Evolutionary conservation across 1,140 invertebrate species (phyloP).

Genomic region (Oncopodura yosiiana): DNA sequence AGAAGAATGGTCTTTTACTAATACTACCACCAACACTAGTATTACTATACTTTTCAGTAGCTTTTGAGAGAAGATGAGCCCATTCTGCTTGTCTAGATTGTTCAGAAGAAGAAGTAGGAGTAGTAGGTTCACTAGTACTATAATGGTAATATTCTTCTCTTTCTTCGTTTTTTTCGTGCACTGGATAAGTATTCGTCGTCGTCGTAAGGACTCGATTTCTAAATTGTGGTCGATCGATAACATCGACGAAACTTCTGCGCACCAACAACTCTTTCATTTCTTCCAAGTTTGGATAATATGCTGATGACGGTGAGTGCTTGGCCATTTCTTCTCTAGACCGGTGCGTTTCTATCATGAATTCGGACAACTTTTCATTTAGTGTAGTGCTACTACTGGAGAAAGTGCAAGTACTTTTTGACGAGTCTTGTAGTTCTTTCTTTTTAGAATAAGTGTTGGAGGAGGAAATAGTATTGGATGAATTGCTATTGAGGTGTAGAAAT

Average conservation of each 20-base stretch:
- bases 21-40: too few relatives aligned
- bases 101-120: background rate
- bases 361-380: slow-evolving; percentile 19
- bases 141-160: background rate
- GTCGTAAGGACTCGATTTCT: background rate
- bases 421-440: too few relatives aligned
- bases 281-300: slow-evolving; percentile 19
- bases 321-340: slow-evolving; percentile 23
- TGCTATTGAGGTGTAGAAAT: too few relatives aligned
- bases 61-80: slow-evolving; percentile 3
- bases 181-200: background rate
- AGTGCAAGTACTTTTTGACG: too few relatives aligned
- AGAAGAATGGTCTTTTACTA: too few relatives aligned
- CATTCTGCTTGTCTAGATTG: slow-evolving; percentile 19
- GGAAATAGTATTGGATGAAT: too few relatives aligned
- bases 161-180: background rate
- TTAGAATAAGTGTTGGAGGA: too few relatives aligned
- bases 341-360: slow-evolving; percentile 16
- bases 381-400: too few relatives aligned
- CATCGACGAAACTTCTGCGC: slow-evolving; percentile 30
- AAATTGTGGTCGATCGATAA: slow-evolving; percentile 9
- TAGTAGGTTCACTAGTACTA: background rate
- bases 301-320: too few relatives aligned
- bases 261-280: slow-evolving; percentile 20
- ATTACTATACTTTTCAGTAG: slow-evolving; percentile 12